Conservation (phyloP, 2,113 vertebrate genomes). For the Junco hyemalis region DNA sequence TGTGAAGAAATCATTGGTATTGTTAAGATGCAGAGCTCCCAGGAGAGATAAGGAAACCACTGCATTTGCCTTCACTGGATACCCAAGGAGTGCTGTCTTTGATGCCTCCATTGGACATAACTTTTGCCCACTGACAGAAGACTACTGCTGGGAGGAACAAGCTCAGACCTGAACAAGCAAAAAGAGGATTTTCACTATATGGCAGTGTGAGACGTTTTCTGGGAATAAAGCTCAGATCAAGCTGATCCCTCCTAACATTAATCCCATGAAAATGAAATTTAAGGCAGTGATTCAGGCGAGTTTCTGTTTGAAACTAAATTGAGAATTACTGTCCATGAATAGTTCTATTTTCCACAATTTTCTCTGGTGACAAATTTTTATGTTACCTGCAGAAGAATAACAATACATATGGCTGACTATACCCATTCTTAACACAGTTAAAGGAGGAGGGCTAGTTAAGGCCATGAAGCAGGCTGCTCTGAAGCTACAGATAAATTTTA, state of each 20-base stretch:
- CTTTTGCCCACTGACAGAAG: background rate
- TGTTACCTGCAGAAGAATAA: background rate
- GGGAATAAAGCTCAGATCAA: background rate
- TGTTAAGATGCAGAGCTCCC: background rate
- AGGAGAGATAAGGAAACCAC: background rate
- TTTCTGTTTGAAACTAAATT: background rate
- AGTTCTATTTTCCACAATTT: background rate
- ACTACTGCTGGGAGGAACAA: background rate
- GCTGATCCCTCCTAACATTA: background rate
- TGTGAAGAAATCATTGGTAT: background rate
- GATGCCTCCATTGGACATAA: background rate
- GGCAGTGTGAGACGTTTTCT: background rate
- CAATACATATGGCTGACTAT: background rate
- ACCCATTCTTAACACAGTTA: background rate
- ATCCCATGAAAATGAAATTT: background rate
- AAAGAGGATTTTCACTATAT: background rate
- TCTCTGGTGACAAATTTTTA: background rate
- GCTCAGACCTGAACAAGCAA: background rate
- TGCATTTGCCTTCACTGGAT: background rate
- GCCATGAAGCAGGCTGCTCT: background rate
- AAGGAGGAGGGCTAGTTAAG: background rate
- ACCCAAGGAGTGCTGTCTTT: background rate
- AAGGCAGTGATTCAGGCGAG: background rate
- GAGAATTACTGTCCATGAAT: rapidly evolving
- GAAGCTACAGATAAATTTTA: background rate